These are phyloP conservation scores for Eupithecia dodoneata DNA, from an alignment of 2,888 invertebrate species.

Conservation along the genomic window DNA sequence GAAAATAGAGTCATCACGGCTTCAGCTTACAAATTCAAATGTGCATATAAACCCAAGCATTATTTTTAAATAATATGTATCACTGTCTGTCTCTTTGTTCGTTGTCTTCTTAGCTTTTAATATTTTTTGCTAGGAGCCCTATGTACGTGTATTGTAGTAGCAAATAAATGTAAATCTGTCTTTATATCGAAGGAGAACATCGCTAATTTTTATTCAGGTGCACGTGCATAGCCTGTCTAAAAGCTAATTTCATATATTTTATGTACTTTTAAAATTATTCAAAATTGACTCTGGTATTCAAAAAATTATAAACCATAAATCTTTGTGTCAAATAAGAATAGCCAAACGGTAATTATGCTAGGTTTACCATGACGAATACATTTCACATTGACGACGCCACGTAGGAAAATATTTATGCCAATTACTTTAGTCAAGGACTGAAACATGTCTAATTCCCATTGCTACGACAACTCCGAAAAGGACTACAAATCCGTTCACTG, in stretches of 20 bases:
- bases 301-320: background rate
- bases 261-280: background rate
- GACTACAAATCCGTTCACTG: no score
- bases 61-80: background rate
- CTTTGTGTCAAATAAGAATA: background rate
- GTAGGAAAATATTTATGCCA: conserved; percentile 7
- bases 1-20: no score
- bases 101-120: background rate
- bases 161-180: no score
- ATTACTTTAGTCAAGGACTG: conserved; percentile 17
- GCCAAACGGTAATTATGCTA: background rate
- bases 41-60: background rate
- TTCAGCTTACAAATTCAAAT: no score
- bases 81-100: background rate
- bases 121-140: background rate
- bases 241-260: background rate
- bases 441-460: background rate
- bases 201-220: background rate
- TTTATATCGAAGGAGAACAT: no score
- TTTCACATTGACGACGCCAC: conserved; percentile 18
- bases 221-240: background rate
- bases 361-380: conserved; percentile 19
- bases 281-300: background rate
- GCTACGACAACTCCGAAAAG: background rate
- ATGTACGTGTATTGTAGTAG: no score